A percentile compares a stretch with the other conserved stretches of the same genome.
These are phyloP conservation scores for Melinaea marsaeus DNA, from an alignment of 2,888 invertebrate species.

Conservation along the genomic window DNA sequence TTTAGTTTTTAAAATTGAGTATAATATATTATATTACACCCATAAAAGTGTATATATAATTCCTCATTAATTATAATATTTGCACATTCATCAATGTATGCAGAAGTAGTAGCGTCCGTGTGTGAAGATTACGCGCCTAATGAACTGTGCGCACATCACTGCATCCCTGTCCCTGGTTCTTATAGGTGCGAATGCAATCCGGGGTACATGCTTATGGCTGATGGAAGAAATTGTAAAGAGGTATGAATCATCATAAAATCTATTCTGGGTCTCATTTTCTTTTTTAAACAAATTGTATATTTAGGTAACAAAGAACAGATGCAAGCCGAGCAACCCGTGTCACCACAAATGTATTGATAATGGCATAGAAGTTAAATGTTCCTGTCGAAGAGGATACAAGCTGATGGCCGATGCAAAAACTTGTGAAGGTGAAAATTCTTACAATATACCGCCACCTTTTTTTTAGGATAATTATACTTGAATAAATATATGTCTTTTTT, in stretches of 20 bases:
- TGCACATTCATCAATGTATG: no score
- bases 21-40: no score
- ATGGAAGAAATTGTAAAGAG: slow-evolving; percentile 82
- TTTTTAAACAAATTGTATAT: slow-evolving; percentile 26
- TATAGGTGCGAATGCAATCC: slow-evolving; percentile 84
- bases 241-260: slow-evolving; percentile 34
- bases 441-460: neutral
- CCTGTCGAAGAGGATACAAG: slow-evolving; percentile 83
- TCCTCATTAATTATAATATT: neutral
- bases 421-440: slow-evolving; percentile 75
- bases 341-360: slow-evolving; percentile 86
- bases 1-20: no score
- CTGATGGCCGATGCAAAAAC: slow-evolving; percentile 81
- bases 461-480: neutral
- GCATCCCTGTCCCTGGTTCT: slow-evolving; percentile 84
- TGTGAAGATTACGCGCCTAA: slow-evolving; percentile 71
- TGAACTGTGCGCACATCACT: slow-evolving; percentile 86
- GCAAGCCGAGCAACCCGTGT: slow-evolving; percentile 82
- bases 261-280: no score
- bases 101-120: slow-evolving; percentile 27
- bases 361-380: slow-evolving; percentile 82
- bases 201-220: slow-evolving; percentile 82
- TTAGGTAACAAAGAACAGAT: slow-evolving; percentile 70
- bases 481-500: neutral
- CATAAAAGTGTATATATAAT: neutral